Base-by-base conservation (phyloP, 2,113 vertebrate species). In the Proterorhinus semilunaris region DNA sequence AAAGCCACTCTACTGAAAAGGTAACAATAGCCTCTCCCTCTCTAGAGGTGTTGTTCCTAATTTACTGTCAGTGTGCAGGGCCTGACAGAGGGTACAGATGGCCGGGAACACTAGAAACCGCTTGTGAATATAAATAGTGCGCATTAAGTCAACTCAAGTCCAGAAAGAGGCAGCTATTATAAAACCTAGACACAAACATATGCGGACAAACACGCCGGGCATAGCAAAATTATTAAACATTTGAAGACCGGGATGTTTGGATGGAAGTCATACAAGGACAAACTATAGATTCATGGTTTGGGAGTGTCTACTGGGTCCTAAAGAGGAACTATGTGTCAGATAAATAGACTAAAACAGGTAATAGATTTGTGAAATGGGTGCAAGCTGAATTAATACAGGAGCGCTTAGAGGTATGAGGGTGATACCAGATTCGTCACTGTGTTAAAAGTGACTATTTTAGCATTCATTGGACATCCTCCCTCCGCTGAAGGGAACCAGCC, bases 301-400 rank as follows among this genome's bases (percentile, higher is more conserved):
- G 43, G 72, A 82, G 69, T 72, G 58, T 63, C 68, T 42, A 71
- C 65, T 64, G 81, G 84, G 80, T 78, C 75, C 4, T 27, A 53
- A 58, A 46, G 16, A 61, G 74, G 68, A 83, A 79, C 69, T 66
- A 55, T 47, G 53, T 53, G 53, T 54, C 81, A 83, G 86, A 87
- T 87, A 83, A 86, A 84, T 83, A 70, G 75, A 82, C 72, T 80
- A 77, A 74, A 87, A 84, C 51, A 80, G 77, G 81, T 81, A 80
- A 89, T 81, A 69, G 77, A 84, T 82, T 82, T 86, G 79, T 78
- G 78, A 85, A 86, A 83, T 79, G 74, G 70, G 68, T 42, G 69
- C 71, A 76, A 73, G 84, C 72, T 73, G 74, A 85, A 83, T 83
- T 77, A 79, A 88, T 78, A 84, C 75, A 45, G 67, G 78, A 81